Evolutionary conservation across 1,140 invertebrate genomes (phyloP), one percentile per base, ranked within the genome.

Genomic region (Drosophila sulfurigaster): DNA sequence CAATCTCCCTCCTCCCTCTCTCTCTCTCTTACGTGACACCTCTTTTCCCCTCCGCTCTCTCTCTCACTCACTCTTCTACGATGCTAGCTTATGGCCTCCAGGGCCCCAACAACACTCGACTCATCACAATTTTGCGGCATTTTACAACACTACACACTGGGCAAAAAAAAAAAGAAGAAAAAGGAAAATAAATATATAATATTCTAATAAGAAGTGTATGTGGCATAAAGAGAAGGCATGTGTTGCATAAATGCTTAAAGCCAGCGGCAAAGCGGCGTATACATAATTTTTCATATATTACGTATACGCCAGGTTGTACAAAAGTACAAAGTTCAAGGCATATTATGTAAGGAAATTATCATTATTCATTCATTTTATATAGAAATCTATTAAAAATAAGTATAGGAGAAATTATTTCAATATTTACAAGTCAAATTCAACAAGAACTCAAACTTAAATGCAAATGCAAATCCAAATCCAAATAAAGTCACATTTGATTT

Each of bases 241-340:
- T 38, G 35, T 38, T 38, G 35, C 35, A 38, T 38, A 38, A 38
- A 38, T 38, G 35, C 35, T 38, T 38, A 38, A 38, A 38, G 35
- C 35, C 35, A 38, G 35, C 35, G 1, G 16, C 32, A 41, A 64
- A 8, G 60, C 43, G 25, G 56, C 70, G 70, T 45, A 54, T 68
- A 54, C 63, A 54, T 51, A 66, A 73, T 67, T 25, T 73, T 1
- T 8, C 11, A 8, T 6, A 65, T 2, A 73, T 67, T 46, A 52
- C 70, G 15, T 38, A 65, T 67, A 73, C 64, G 63, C 7, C 16
- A 38, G n/a, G 56, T 57, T 20, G 11, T 7, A 25, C 20, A 25
- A 25, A 25, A 25, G 20, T 25, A 25, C 20, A 25, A 25, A 25
- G 20, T 25, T 25, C 20, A 25, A 25, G 20, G 20, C 20, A 25